Percentiles rank a stretch among this genome's conserved stretches.
Conservation (phyloP, 2,797 vertebrate species). For the Falco peregrinus region DNA sequence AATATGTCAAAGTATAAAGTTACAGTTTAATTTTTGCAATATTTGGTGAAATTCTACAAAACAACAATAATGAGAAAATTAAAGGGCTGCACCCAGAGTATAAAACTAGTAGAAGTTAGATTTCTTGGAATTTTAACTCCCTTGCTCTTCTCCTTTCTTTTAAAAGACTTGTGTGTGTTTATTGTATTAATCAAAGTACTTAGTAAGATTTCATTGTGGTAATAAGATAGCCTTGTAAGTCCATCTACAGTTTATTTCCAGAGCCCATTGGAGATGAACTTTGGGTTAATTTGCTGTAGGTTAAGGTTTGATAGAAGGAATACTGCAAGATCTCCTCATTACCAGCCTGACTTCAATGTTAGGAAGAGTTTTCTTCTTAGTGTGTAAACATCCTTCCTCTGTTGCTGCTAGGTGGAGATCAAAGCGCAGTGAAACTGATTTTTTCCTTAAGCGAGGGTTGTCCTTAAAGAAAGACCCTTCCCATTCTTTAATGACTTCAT, state of each 20-base stretch:
- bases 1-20: slow-evolving; percentile 37
- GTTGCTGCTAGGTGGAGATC: slow-evolving; percentile 91
- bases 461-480: slow-evolving; percentile 98
- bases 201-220: neutral
- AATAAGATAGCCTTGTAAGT: neutral
- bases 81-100: slow-evolving; percentile 31
- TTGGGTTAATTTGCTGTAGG: slow-evolving; percentile 21
- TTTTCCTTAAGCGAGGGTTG: slow-evolving; percentile 94
- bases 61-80: slow-evolving; percentile 40
- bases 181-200: neutral
- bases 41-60: slow-evolving; percentile 49
- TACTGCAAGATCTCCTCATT: slow-evolving; percentile 95
- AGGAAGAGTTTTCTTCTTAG: slow-evolving; percentile 84
- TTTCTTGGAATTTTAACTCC: neutral
- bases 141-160: neutral
- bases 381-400: slow-evolving; percentile 86
- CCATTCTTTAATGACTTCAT: slow-evolving; percentile 96
- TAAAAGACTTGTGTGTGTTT: neutral
- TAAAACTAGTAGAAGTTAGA: slow-evolving; percentile 26
- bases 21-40: neutral
- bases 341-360: slow-evolving; percentile 94
- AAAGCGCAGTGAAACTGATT: slow-evolving; percentile 95
- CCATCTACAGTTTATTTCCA: slow-evolving; percentile 3
- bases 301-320: slow-evolving; percentile 88
- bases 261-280: neutral